Percentiles rank a stretch among this genome's conserved stretches.
Evolutionary conservation across 2,113 vertebrate species (phyloP).

Genomic region (Condylura cristata): DNA sequence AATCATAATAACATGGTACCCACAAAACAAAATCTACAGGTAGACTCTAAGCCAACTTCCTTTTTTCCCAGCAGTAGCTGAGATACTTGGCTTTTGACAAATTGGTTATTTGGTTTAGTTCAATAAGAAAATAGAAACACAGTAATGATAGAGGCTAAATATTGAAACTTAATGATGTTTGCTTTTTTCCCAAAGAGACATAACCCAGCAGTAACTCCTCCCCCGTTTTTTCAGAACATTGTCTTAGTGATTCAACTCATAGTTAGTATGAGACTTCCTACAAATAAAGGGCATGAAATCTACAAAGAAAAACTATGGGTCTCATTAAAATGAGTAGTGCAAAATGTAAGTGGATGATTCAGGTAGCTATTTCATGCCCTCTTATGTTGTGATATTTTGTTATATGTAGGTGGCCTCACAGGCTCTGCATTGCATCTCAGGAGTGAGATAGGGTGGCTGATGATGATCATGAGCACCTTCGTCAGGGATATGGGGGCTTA

Average conservation of each 20-base stretch:
- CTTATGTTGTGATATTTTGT: not conserved
- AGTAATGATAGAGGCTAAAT: not conserved
- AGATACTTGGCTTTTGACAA: not conserved
- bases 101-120: not conserved
- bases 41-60: not conserved
- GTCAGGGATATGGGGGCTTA: not conserved
- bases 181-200: not conserved
- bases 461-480: not conserved
- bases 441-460: not conserved
- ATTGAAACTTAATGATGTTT: not conserved
- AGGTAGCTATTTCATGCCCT: not conserved
- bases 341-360: not conserved
- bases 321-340: not conserved
- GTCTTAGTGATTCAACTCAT: not conserved
- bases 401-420: not conserved
- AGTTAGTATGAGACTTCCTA: not conserved
- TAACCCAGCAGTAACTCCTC: not conserved
- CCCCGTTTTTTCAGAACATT: not conserved
- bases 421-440: not conserved
- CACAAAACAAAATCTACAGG: not conserved
- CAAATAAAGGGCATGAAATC: not conserved
- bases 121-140: not conserved
- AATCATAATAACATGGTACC: not conserved
- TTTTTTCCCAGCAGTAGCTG: not conserved
- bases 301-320: not conserved